Conservation (phyloP, 2,888 invertebrate genomes). For the Phyllotreta striolata region DNA sequence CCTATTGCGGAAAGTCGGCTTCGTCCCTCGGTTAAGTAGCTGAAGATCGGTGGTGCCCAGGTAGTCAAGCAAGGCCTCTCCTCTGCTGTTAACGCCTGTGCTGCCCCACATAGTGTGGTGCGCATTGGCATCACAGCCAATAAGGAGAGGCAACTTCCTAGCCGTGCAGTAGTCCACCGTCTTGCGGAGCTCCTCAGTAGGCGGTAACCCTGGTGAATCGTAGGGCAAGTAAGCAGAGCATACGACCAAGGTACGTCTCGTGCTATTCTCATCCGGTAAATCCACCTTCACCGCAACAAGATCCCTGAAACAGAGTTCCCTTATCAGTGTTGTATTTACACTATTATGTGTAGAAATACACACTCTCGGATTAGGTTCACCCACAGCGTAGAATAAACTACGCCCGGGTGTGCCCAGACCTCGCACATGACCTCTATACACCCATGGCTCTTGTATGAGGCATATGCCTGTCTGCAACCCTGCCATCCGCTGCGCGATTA, state of each 20-base stretch:
- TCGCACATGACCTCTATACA: too few relatives aligned
- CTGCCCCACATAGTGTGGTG: slow-evolving; percentile 13
- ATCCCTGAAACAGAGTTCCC: slow-evolving; percentile 6
- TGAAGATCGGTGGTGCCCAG: neutral
- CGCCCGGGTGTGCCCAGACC: neutral
- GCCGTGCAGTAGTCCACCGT: slow-evolving; percentile 9
- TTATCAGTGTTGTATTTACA: slow-evolving; percentile 5
- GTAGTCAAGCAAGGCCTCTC: slow-evolving; percentile 1
- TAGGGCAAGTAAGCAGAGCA: slow-evolving; percentile 1
- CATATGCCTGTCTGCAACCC: too few relatives aligned
- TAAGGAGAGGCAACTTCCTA: slow-evolving; percentile 7
- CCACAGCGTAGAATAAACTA: neutral
- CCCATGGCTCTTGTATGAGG: too few relatives aligned
- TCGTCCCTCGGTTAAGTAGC: too few relatives aligned
- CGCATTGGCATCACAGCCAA: slow-evolving; percentile 3
- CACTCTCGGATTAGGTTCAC: neutral
- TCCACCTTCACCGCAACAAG: slow-evolving; percentile 18
- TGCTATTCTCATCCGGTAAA: neutral
- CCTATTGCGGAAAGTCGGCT: too few relatives aligned
- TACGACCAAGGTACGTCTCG: too few relatives aligned
- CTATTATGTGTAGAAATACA: neutral
- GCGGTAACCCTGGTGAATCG: slow-evolving; percentile 2
- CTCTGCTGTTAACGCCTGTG: slow-evolving; percentile 1
- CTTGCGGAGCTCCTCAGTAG: slow-evolving; percentile 5
- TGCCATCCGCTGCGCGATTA: too few relatives aligned